phyloP scores from a whole-genome alignment of 2,888 invertebrate genomes.

The Ormyrus labotus region DNA sequence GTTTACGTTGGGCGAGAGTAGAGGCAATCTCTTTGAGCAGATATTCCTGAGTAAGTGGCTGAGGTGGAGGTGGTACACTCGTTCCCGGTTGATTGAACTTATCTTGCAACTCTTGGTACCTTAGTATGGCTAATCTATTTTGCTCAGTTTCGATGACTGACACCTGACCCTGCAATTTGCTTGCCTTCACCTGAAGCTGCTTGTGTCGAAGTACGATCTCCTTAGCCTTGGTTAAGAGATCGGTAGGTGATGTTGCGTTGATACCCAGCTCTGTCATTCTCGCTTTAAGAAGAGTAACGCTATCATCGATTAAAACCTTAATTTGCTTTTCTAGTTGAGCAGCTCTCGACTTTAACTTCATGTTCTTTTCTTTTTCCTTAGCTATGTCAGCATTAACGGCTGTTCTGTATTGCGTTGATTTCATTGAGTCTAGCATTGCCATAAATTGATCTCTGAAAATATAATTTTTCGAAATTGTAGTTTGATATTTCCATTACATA shows the following conservation, averaged over 20 bases:
- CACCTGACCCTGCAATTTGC: constrained; percentile 90
- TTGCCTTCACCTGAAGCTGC: constrained; percentile 92
- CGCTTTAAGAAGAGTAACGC: constrained; percentile 90
- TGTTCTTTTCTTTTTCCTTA: constrained; percentile 89
- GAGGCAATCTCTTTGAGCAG: constrained; percentile 91
- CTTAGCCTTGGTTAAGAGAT: constrained; percentile 90
- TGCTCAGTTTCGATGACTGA: constrained; percentile 85
- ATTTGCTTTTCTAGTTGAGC: constrained; percentile 96
- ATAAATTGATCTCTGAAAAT: constrained; percentile 86
- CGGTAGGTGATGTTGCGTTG: constrained; percentile 89
- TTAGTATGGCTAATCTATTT: constrained; percentile 82
- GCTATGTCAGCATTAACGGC: constrained; percentile 87
- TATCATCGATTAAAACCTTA: constrained; percentile 92
- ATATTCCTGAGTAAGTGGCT: constrained; percentile 84
- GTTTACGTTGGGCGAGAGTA: constrained; percentile 89
- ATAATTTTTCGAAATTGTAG: background rate
- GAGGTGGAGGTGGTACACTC: constrained; percentile 80
- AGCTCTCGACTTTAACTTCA: constrained; percentile 87
- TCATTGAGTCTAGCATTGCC: constrained; percentile 90
- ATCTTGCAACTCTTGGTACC: constrained; percentile 86
- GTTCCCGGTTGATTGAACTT: constrained; percentile 77
- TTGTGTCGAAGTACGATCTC: constrained; percentile 95
- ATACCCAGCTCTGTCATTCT: constrained; percentile 95
- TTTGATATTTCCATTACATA: background rate
- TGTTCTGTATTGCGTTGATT: constrained; percentile 84